Conservation (phyloP, 2,888 invertebrate genomes). For the Tenthredo notha region DNA sequence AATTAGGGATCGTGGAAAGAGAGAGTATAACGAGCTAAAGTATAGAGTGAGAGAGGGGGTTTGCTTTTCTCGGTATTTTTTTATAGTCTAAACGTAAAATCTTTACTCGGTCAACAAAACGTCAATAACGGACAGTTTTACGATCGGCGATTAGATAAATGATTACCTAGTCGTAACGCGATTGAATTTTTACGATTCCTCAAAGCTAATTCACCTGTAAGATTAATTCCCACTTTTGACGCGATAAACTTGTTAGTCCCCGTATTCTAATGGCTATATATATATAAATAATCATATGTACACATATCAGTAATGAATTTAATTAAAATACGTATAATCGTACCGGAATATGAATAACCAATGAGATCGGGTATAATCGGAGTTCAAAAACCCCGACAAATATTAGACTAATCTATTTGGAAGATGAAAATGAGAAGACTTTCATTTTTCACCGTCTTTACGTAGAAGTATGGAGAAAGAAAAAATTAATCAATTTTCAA, state of each 20-base stretch:
- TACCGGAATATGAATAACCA: neutral
- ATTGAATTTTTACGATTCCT: slow-evolving; percentile 27
- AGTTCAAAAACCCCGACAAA: neutral
- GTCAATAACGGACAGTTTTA: slow-evolving; percentile 23
- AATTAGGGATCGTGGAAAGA: slow-evolving; percentile 13
- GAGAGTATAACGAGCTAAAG: neutral
- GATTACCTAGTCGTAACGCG: slow-evolving; percentile 35
- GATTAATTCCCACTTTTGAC: neutral
- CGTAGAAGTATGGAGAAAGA: too few relatives aligned
- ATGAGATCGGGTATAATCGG: neutral
- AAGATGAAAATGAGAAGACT: neutral
- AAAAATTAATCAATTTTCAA: too few relatives aligned
- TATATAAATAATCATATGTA: neutral
- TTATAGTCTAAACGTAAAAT: neutral
- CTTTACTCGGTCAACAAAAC: slow-evolving; percentile 20
- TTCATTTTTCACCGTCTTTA: neutral
- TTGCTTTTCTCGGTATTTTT: neutral
- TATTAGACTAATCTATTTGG: neutral
- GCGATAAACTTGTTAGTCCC: neutral
- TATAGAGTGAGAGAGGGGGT: neutral
- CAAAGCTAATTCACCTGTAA: neutral
- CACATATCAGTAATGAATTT: neutral
- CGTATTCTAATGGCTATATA: neutral
- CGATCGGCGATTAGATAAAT: slow-evolving; percentile 17
- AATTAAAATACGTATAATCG: neutral